A percentile compares a stretch with the other conserved stretches of the same genome.
Conservation (phyloP, 2,888 invertebrate genomes). For the Caenorhabditis sulstoni region DNA sequence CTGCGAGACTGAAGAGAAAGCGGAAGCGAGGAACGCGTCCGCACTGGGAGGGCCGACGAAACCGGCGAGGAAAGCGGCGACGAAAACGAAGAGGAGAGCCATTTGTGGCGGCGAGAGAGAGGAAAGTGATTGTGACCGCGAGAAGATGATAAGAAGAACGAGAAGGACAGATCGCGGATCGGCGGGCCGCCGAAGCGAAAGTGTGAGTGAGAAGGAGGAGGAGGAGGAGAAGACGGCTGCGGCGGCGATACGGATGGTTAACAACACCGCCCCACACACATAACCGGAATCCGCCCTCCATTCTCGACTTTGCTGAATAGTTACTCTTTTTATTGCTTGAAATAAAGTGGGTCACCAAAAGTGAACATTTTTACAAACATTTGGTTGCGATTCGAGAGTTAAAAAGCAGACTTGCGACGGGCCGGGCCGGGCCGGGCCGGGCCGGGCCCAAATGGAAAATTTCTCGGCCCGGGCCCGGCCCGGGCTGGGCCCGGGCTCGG, state of each 20-base stretch:
- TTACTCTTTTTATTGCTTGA: conserved; percentile 42
- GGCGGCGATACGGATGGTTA: conserved; percentile 32
- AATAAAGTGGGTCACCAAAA: conserved; percentile 17
- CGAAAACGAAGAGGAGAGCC: conserved; percentile 22
- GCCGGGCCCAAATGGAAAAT: too few relatives aligned
- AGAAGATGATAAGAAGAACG: background rate
- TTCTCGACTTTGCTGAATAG: background rate
- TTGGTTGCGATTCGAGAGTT: background rate
- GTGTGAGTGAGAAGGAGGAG: conserved; percentile 10
- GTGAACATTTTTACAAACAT: conserved; percentile 39
- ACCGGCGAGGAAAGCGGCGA: conserved; percentile 10
- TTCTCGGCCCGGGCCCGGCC: too few relatives aligned
- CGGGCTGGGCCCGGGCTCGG: too few relatives aligned
- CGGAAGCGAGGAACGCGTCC: conserved; percentile 74
- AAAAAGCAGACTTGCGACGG: too few relatives aligned
- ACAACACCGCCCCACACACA: conserved; percentile 20
- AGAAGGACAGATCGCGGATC: background rate
- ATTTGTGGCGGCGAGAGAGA: background rate
- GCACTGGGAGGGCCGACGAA: conserved; percentile 49
- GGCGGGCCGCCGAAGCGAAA: conserved; percentile 5
- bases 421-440: too few relatives aligned
- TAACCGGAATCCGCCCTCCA: conserved; percentile 35
- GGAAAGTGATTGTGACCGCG: too few relatives aligned
- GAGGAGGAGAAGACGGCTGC: too few relatives aligned
- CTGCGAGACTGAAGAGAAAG: conserved; percentile 75